Evolutionary conservation across 92 coral and sea anemone species (phyloP).

Genomic region (Parazoanthus swiftii): DNA sequence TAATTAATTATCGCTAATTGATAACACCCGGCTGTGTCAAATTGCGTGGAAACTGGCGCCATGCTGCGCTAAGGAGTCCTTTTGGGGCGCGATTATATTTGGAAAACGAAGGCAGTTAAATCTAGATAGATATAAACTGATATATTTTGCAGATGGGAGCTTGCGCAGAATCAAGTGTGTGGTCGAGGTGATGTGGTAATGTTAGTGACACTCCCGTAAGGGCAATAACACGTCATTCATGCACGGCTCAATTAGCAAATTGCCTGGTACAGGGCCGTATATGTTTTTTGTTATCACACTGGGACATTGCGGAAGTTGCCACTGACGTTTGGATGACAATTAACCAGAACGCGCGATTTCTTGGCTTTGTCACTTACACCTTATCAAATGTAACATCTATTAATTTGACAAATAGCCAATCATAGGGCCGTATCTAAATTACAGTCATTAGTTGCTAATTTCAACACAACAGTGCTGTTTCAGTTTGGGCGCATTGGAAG

Average conservation of each 20-base stretch:
- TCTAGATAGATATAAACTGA: constrained; percentile 20
- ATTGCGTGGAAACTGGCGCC: constrained; percentile 78
- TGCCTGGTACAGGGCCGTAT: constrained; percentile 65
- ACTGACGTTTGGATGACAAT: constrained; percentile 81
- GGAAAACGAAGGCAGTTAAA: constrained; percentile 48
- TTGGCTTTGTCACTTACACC: constrained; percentile 82
- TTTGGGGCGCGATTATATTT: constrained; percentile 57
- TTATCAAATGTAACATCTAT: constrained; percentile 89
- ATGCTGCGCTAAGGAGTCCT: constrained; percentile 55
- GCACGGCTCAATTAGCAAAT: constrained; percentile 59
- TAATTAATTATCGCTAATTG: constrained; percentile 99
- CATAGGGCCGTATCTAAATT: constrained; percentile 89
- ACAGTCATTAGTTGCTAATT: constrained; percentile 98
- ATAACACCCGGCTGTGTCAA: constrained; percentile 94
- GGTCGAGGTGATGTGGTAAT: constrained; percentile 28
- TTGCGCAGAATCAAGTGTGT: constrained; percentile 20
- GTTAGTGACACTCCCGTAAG: constrained; percentile 32
- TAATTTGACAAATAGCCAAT: constrained; percentile 94
- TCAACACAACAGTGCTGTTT: constrained; percentile 93
- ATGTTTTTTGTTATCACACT: constrained; percentile 87
- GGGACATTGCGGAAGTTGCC: constrained; percentile 76
- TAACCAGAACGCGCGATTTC: constrained; percentile 69
- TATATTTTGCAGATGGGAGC: constrained; percentile 38
- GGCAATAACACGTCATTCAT: constrained; percentile 46
- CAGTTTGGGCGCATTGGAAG: constrained; percentile 59